Evolutionary conservation across 2,113 vertebrate species (phyloP).

Genomic region (Seriola aureovittata): DNA sequence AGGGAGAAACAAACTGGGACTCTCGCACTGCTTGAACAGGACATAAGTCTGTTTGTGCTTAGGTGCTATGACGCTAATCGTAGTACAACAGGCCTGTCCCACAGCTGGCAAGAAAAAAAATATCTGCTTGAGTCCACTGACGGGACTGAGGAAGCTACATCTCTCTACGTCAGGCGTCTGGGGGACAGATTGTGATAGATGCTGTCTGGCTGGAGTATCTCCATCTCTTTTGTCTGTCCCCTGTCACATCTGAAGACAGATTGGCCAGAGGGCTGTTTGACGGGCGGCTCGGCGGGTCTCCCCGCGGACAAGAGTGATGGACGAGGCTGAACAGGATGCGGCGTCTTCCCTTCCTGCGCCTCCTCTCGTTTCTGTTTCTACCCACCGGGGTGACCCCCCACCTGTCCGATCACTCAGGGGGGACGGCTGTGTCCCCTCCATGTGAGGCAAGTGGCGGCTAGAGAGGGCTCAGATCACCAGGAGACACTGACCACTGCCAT

Average conservation of each 20-base stretch:
- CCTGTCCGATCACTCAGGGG: constrained; percentile 61
- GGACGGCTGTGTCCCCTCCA: constrained; percentile 52
- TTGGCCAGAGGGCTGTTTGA: constrained; percentile 67
- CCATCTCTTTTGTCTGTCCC: constrained; percentile 76
- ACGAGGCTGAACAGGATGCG: constrained; percentile 85
- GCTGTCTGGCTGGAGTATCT: constrained; percentile 77
- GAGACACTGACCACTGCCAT: constrained; percentile 59
- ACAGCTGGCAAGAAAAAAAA: constrained; percentile 20
- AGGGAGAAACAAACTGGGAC: background rate
- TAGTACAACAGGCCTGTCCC: constrained; percentile 15
- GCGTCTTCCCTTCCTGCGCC: constrained; percentile 71
- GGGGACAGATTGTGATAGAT: constrained; percentile 79
- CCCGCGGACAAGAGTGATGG: constrained; percentile 74
- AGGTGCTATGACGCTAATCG: background rate
- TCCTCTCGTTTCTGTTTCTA: constrained; percentile 67
- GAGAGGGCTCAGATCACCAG: constrained; percentile 50
- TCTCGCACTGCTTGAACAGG: background rate
- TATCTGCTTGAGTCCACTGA: background rate
- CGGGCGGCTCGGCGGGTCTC: constrained; percentile 68
- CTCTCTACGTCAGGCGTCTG: constrained; percentile 39
- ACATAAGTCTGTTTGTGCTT: constrained; percentile 27
- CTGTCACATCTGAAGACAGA: constrained; percentile 80
- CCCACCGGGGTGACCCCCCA: constrained; percentile 52
- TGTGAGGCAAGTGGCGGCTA: constrained; percentile 60
- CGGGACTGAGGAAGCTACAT: constrained; percentile 17